Evolutionary conservation across 2,113 vertebrate species (phyloP).

Genomic region (Antigone vipio): DNA sequence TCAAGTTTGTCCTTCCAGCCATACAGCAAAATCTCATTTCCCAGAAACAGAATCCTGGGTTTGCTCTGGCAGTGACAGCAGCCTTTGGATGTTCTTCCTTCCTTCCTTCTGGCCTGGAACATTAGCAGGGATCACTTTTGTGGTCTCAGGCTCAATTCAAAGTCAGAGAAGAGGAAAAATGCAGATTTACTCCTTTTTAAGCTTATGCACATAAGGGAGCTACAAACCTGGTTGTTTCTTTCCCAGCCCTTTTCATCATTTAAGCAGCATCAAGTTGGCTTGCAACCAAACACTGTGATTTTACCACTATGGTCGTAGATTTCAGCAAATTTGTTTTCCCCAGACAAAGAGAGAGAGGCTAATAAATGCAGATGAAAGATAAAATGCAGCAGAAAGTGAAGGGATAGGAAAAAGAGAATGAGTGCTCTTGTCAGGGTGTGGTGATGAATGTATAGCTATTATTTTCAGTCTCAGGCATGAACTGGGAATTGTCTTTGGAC

Average conservation of each 20-base stretch:
- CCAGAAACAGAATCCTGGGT: background rate
- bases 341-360: constrained; percentile 34
- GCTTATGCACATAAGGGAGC: background rate
- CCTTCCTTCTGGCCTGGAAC: background rate
- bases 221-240: constrained; percentile 2
- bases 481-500: background rate
- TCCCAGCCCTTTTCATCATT: constrained; percentile 11
- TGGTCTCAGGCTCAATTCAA: background rate
- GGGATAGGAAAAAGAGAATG: constrained; percentile 9
- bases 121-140: background rate
- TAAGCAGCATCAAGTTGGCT: background rate
- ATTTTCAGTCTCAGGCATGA: background rate
- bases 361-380: constrained; percentile 61
- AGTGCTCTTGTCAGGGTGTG: background rate
- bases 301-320: constrained; percentile 13
- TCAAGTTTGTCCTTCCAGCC: background rate
- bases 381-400: constrained; percentile 48
- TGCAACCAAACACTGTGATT: constrained; percentile 11
- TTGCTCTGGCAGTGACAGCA: background rate
- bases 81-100: background rate
- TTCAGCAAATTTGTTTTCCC: constrained; percentile 48
- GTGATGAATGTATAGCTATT: constrained; percentile 41
- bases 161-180: background rate
- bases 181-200: background rate
- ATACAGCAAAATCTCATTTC: background rate